phyloP scores from a whole-genome alignment of 2,888 invertebrate species.

The Drosophila fulvimacula region DNA sequence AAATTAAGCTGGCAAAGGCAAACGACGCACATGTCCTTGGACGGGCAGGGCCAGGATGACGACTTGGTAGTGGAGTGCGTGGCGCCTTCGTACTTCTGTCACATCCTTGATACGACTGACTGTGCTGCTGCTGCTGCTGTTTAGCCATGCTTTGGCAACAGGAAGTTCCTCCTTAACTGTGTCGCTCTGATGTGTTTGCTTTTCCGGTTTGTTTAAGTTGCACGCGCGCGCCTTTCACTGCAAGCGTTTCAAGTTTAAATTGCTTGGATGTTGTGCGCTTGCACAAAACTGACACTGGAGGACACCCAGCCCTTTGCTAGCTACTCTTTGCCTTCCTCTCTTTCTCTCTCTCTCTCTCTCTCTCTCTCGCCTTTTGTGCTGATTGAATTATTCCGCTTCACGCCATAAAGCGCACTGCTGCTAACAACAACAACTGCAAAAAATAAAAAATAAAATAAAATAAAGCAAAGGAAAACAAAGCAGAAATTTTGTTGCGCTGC shows the following conservation, averaged over 20 bases:
- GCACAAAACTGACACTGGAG: conserved; percentile 48
- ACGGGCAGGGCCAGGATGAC: conserved; percentile 10
- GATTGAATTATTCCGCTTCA: conserved; percentile 81
- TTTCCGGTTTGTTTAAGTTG: conserved; percentile 79
- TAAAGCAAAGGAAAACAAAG: conserved; percentile 12
- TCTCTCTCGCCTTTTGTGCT: conserved; percentile 48
- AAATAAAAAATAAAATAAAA: conserved; percentile 37
- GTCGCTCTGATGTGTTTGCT: conserved; percentile 76
- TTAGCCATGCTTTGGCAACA: conserved; percentile 60
- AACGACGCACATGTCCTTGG: conserved; percentile 46
- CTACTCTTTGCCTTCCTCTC: background rate
- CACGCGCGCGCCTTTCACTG: conserved; percentile 62
- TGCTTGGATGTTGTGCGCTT: conserved; percentile 64
- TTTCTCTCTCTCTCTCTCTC: background rate
- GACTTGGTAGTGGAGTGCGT: conserved; percentile 36
- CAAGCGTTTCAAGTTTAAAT: conserved; percentile 76
- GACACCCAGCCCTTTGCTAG: conserved; percentile 15
- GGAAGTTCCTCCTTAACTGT: conserved; percentile 79
- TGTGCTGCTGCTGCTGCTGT: conserved; percentile 34
- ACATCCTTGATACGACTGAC: conserved; percentile 42
- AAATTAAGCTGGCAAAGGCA: conserved; percentile 69
- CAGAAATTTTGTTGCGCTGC: conserved; percentile 30
- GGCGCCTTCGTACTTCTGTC: conserved; percentile 40
- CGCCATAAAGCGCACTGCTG: conserved; percentile 68
- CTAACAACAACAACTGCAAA: conserved; percentile 24